Conservation (phyloP, 1,140 invertebrate species). For the Camponotus floridanus region DNA sequence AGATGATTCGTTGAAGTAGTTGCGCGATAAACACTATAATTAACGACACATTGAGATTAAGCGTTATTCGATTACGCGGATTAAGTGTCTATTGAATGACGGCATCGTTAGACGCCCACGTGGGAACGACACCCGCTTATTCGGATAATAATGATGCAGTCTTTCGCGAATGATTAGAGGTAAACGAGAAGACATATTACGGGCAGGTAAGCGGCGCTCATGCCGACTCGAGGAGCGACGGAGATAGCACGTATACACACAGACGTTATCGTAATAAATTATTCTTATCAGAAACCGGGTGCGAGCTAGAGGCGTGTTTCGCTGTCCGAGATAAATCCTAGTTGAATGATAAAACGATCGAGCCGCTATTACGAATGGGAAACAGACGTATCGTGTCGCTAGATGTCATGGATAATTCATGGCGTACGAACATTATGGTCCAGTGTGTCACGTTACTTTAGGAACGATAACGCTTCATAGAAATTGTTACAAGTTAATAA, state of each 20-base stretch:
- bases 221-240: constrained; percentile 33
- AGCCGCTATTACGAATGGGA: constrained; percentile 50
- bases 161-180: constrained; percentile 59
- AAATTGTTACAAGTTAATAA: constrained; percentile 19
- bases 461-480: not conserved
- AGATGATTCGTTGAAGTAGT: not conserved
- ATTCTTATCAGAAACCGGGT: constrained; percentile 65
- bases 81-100: constrained; percentile 41
- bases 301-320: constrained; percentile 61
- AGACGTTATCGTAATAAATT: constrained; percentile 71
- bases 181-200: constrained; percentile 66
- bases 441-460: constrained; percentile 46
- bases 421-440: constrained; percentile 23
- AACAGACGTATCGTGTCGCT: constrained; percentile 45
- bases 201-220: constrained; percentile 44
- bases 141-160: constrained; percentile 62
- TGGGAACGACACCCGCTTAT: constrained; percentile 33
- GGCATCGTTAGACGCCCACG: constrained; percentile 22
- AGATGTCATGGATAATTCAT: constrained; percentile 50
- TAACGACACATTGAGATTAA: constrained; percentile 39
- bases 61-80: constrained; percentile 42
- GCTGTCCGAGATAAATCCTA: constrained; percentile 60
- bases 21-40: constrained; percentile 48
- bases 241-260: not conserved
- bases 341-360: constrained; percentile 60